A percentile compares a stretch with the other conserved stretches of the same genome.
Evolutionary conservation across 2,888 invertebrate species (phyloP).

Genomic region (Pantelozetes paolii): DNA sequence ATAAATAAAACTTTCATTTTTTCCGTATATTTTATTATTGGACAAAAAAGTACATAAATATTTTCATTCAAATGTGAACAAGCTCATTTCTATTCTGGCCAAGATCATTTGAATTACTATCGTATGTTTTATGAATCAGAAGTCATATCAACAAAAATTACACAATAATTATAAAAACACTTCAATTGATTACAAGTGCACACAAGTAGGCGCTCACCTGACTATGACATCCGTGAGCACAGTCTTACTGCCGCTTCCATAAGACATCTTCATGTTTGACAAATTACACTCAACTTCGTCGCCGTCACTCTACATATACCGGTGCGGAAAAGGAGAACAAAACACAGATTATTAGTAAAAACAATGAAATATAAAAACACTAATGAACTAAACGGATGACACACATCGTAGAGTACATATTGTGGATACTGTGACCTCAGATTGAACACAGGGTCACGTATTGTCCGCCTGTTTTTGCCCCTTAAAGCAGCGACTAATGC

Average conservation of each 20-base stretch:
- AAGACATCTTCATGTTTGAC: slow-evolving; percentile 30
- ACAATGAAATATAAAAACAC: neutral
- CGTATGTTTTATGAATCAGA: too few species aligned
- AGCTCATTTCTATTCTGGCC: too few species aligned
- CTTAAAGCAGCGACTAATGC: slow-evolving; percentile 15
- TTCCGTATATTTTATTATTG: too few species aligned
- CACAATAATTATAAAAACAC: too few species aligned
- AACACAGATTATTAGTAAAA: neutral
- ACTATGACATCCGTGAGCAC: neutral
- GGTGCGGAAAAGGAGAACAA: neutral
- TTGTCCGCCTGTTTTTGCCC: neutral
- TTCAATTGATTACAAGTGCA: too few species aligned
- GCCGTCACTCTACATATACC: slow-evolving; percentile 29
- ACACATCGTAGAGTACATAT: slow-evolving; percentile 28
- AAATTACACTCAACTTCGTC: slow-evolving; percentile 29
- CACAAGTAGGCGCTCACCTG: too few species aligned
- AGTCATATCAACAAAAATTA: too few species aligned
- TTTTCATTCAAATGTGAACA: too few species aligned
- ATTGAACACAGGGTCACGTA: neutral
- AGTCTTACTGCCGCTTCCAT: slow-evolving; percentile 25
- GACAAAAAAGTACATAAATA: too few species aligned
- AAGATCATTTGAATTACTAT: too few species aligned
- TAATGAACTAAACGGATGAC: neutral
- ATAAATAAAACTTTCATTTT: too few species aligned
- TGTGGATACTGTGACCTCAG: slow-evolving; percentile 21